Base-by-base conservation (phyloP, 2,113 vertebrate genomes). In the Corvus moneduloides region DNA sequence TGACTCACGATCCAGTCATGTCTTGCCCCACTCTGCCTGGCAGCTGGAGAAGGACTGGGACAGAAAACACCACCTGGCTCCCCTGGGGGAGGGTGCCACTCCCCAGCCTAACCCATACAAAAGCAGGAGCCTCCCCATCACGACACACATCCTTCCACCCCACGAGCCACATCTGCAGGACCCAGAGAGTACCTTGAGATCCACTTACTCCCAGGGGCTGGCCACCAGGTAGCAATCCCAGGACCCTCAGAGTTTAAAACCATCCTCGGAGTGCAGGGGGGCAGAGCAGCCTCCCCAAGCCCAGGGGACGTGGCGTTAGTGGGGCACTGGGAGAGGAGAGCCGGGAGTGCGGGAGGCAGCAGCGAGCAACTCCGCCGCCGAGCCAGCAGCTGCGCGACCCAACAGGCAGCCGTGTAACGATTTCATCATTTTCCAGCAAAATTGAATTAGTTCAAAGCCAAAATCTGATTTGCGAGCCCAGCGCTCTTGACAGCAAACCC, bases 391-490 rank as follows among this genome's bases (percentile, higher is more conserved):
- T 93, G 95, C 6, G 0, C 64, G 4, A 89, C 96, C 95, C 94
- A 97, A 94, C 96, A 96, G 96, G 92, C 95, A 96, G 95, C 90
- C 87, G 73, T 91, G 96, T 96, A 97, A 98, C 96, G 76, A 98
- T 97, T 97, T 97, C 97, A 97, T 98, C 97, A 96, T 96, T 97
- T 97, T 94, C 86, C 93, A 96, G 55, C 94, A 84, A 88, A 96
- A 98, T 87, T 96, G 86, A 97, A 98, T 98, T 97, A 97, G 96
- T 96, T 96, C 94, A 97, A 97, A 97, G 96, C 94, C 97, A 97
- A 97, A 98, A 98, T 98, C 93, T 95, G 97, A 98, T 98, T 97
- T 97, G 95, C 6, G 52, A 94, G 95, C 94, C 96, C 93, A 90
- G 94, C 63, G 48, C 95, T 95, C 94, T 95, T 97, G 96, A 97